A percentile compares a stretch with the other conserved stretches of the same genome.
phyloP scores from a whole-genome alignment of 2,113 vertebrate species.

The Coracopsis vasa region DNA sequence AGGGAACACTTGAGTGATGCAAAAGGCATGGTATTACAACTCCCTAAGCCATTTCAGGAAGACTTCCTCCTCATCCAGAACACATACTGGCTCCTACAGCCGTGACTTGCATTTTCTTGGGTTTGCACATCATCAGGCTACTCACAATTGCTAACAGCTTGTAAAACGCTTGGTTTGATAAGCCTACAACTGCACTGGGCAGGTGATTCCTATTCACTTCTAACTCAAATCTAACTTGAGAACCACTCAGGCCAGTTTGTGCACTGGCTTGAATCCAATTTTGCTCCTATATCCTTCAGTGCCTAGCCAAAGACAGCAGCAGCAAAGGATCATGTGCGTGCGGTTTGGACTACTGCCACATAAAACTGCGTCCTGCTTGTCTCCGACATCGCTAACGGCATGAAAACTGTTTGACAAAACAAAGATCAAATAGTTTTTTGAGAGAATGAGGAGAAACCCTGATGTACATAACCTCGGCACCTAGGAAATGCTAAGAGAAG shows the following conservation, averaged over 20 bases:
- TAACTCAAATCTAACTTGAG: accelerated
- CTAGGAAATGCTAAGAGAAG: neutral
- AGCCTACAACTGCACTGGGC: neutral
- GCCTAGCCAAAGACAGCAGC: neutral
- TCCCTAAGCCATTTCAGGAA: neutral
- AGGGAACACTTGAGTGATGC: neutral
- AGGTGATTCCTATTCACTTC: neutral
- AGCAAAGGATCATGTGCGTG: neutral
- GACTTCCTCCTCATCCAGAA: neutral
- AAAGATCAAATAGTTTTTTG: neutral
- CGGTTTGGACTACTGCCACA: neutral
- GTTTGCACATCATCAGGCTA: neutral
- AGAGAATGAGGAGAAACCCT: neutral
- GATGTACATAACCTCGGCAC: neutral
- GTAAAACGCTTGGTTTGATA: neutral
- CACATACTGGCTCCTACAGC: neutral
- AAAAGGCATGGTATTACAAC: neutral
- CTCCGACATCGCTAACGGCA: neutral
- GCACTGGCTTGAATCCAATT: neutral
- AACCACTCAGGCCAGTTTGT: neutral
- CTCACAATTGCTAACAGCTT: neutral
- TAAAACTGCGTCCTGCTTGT: neutral
- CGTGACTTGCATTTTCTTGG: neutral
- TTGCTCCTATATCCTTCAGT: slow-evolving; percentile 1
- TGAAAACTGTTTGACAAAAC: neutral